phyloP scores from a whole-genome alignment of 1,140 invertebrate species.

The Hermatobates lingyangjiaoensis region DNA sequence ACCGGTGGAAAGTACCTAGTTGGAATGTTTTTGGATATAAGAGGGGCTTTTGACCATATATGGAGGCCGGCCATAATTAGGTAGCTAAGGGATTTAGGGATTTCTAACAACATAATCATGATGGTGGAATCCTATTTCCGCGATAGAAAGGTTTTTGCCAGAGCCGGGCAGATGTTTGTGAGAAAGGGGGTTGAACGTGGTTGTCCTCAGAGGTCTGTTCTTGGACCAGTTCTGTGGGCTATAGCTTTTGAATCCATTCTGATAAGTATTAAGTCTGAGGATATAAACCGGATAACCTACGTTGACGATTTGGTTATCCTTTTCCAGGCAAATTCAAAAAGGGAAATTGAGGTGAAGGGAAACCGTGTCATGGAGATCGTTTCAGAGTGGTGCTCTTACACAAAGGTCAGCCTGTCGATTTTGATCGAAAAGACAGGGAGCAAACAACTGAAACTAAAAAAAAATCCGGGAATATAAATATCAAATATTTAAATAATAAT shows the following conservation, averaged over 20 bases:
- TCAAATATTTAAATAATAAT: too few relatives aligned
- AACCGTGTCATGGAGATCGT: neutral
- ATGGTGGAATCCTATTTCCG: neutral
- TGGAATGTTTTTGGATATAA: slow-evolving; percentile 1
- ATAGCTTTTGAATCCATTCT: slow-evolving; percentile 8
- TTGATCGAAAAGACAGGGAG: too few relatives aligned
- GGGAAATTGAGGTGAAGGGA: neutral
- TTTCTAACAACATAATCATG: neutral
- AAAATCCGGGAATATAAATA: too few relatives aligned
- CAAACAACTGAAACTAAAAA: too few relatives aligned
- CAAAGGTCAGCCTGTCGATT: neutral
- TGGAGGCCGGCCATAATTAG: slow-evolving; percentile 11
- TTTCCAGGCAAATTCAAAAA: neutral
- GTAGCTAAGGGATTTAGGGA: neutral
- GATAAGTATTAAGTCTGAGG: neutral
- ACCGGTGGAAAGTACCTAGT: slow-evolving; percentile 1
- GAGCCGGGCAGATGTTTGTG: neutral
- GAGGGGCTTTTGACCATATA: slow-evolving; percentile 8
- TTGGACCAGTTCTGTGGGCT: slow-evolving; percentile 19
- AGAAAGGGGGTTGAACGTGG: slow-evolving; percentile 5
- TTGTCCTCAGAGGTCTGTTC: slow-evolving; percentile 13
- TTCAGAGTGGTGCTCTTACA: neutral
- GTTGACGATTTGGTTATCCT: neutral
- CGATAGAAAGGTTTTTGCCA: neutral
- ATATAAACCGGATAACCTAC: too few relatives aligned